Conservation (phyloP, 2,113 vertebrate species). For the Chlorodrepanis virens region DNA sequence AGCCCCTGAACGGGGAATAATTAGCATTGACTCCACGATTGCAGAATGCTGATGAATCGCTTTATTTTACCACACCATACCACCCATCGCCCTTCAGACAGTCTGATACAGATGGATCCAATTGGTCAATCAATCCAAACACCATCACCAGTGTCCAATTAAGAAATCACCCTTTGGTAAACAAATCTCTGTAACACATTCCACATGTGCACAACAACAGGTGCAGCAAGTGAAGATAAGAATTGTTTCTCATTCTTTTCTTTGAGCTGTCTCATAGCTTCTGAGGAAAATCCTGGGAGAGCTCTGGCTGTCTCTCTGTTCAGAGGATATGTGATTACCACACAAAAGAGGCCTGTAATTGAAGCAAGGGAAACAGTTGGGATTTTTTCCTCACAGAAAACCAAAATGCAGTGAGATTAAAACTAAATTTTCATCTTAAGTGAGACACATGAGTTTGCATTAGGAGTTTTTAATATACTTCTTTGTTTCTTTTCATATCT, state of each 20-base stretch:
- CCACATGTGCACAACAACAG: background rate
- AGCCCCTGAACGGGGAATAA: background rate
- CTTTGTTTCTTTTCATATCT: background rate
- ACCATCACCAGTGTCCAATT: background rate
- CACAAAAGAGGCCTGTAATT: background rate
- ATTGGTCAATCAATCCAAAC: background rate
- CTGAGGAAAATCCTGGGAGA: background rate
- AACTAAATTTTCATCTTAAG: background rate
- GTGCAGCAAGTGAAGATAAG: background rate
- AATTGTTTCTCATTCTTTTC: background rate
- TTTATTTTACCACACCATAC: no score
- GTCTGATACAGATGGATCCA: background rate
- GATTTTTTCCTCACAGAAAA: background rate
- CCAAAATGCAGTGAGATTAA: background rate
- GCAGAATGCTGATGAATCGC: no score
- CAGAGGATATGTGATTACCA: background rate
- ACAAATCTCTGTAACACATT: background rate
- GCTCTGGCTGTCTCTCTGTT: background rate
- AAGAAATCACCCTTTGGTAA: background rate
- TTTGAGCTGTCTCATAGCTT: background rate
- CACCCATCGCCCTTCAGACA: background rate
- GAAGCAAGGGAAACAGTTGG: background rate
- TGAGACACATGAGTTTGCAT: background rate
- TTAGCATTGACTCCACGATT: background rate
- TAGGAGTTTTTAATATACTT: background rate